Base-by-base conservation (phyloP, 2,797 vertebrate genomes). In the Sternotherus odoratus region DNA sequence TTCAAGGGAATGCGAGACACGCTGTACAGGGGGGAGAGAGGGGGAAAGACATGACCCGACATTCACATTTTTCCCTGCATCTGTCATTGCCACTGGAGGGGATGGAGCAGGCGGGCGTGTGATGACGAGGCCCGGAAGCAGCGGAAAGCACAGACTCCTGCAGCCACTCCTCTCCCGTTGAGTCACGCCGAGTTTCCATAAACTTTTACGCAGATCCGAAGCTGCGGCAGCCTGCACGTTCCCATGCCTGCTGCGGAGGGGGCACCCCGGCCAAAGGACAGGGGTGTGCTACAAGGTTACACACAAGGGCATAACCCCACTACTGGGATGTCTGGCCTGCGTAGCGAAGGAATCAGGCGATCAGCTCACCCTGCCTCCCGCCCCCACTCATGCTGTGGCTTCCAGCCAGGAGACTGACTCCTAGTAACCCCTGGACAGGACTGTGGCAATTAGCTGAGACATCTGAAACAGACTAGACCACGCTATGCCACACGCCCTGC, bases 391-490 rank as follows among this genome's bases (percentile, higher is more conserved):
- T 1, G 0, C 89, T 6, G 6, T 30, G 53, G 83, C 78, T 86
- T 77, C 74, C 53, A 39, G 28, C 74, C 63, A 33, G n/a, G 63
- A 72, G 5, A 21, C 84, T 98, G 98, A 97, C 98, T 98, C 77
- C 0, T 49, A 98, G 96, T 97, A 97, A 98, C 97, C 97, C 82
- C 83, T 4, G 90, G 50, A 92, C 66, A n/a, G 19, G 56, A 93
- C 89, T 2, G 81, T 74, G 79, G 94, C 57, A 63, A 75, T 56
- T 39, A 36, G 43, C 33, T 54, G 72, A 69, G 69, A 60, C 12
- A 43, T 46, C n/a, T 46, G 66, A 49, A 91, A 60, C 75, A 89
- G 89, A 83, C 43, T 12, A 83, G 57, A 75, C 57, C 79, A 16
- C 4, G 57, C 54, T 1, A 46, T 87, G 91, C 81, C 88, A 82